A percentile compares a stretch with the other conserved stretches of the same genome.
phyloP scores from a whole-genome alignment of 2,113 vertebrate genomes.

The Pelecanoides urinatrix region DNA sequence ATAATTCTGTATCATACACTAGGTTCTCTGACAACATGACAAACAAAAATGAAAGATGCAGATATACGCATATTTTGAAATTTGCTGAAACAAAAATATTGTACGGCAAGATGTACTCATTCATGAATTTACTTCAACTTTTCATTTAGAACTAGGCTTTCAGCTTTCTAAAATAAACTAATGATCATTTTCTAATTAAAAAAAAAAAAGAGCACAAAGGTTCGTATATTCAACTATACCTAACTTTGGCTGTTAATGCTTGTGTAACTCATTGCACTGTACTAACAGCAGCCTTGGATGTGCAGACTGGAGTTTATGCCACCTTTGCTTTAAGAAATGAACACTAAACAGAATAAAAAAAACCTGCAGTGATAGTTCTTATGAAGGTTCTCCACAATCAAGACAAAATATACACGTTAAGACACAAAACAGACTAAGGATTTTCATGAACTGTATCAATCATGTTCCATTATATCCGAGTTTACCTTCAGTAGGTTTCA shows the following conservation, averaged over 20 bases:
- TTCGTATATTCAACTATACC: neutral
- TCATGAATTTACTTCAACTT: neutral
- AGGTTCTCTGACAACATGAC: conserved; percentile 36
- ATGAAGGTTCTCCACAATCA: neutral
- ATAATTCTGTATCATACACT: conserved; percentile 35
- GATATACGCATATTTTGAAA: conserved; percentile 9
- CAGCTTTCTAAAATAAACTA: neutral
- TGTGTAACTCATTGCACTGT: neutral
- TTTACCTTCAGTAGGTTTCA: neutral
- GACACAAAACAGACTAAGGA: neutral
- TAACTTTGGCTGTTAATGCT: neutral
- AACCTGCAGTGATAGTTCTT: neutral
- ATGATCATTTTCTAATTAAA: neutral
- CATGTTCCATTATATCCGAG: neutral
- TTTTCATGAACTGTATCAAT: neutral
- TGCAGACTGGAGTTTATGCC: neutral
- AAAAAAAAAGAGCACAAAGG: neutral
- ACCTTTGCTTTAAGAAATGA: neutral
- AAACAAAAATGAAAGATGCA: conserved; percentile 55
- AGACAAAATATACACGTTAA: neutral
- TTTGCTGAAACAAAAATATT: neutral
- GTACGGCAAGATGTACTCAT: neutral
- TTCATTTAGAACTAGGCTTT: neutral
- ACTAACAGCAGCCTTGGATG: neutral
- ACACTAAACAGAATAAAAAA: neutral